A percentile compares a stretch with the other conserved stretches of the same genome.
phyloP scores from a whole-genome alignment of 1,140 invertebrate genomes.

The Atta cephalotes region DNA sequence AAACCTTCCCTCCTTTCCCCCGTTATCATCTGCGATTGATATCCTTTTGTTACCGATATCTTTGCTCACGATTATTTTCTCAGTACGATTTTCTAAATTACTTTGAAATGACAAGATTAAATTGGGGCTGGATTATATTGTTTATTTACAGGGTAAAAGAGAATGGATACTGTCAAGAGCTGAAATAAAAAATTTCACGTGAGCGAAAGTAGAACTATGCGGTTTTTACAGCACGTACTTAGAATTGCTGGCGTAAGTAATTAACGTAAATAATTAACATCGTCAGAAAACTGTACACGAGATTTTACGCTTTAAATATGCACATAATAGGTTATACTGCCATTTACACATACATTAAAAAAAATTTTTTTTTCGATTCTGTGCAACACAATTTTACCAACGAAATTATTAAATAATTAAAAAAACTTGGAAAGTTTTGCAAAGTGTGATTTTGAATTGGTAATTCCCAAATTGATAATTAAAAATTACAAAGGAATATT shows the following conservation, averaged over 20 bases:
- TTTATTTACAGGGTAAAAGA: neutral
- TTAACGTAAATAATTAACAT: neutral
- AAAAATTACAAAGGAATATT: neutral
- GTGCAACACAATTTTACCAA: too few relatives aligned
- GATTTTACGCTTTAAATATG: slow-evolving; percentile 16
- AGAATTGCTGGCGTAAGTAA: neutral
- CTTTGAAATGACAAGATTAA: neutral
- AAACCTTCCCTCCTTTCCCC: neutral
- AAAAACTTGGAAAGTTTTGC: neutral
- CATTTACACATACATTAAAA: neutral
- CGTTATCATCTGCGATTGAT: slow-evolving; percentile 62
- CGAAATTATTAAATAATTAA: neutral
- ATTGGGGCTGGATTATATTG: neutral
- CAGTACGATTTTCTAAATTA: slow-evolving; percentile 33
- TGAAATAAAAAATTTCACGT: neutral
- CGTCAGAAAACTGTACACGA: neutral
- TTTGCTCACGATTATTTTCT: slow-evolving; percentile 46
- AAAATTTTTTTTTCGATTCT: neutral
- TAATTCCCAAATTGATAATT: neutral
- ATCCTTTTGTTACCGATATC: slow-evolving; percentile 72
- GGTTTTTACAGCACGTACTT: neutral
- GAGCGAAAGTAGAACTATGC: neutral
- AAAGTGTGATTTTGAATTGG: neutral
- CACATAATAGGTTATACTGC: neutral
- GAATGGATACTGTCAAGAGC: neutral